Base-by-base conservation (phyloP, 2,797 vertebrate genomes). In the Cetoscarus ocellatus region DNA sequence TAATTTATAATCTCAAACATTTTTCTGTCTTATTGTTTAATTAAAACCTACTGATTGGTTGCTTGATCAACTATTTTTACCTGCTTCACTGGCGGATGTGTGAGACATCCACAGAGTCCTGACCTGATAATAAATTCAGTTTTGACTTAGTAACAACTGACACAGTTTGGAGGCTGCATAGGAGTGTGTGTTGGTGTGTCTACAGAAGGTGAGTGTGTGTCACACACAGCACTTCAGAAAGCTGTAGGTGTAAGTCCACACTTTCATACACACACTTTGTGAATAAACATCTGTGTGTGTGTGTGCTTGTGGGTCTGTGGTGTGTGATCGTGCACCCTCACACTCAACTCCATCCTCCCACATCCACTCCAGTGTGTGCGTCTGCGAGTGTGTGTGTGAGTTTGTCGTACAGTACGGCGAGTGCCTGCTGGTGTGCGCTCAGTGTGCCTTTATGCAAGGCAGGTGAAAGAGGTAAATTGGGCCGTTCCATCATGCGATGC, bases 391-490 rank as follows among this genome's bases (percentile, higher is more conserved):
- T 61, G 74, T 73, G 67, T 69, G 67, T 75, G 84, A 70, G 71
- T 79, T 80, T 80, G 75, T 64, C 49, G 79, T 83, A 80, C 68
- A 75, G 80, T 77, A 70, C 70, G 63, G 52, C 6, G 52, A 61
- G 78, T 60, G 74, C 71, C 70, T 83, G 77, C 73, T 40, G 86
- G 81, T 92, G 86, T 88, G 88, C 85, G 87, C 84, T 87, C 85
- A 52, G 83, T 78, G 89, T 91, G 93, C 91, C 93, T 95, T 95
- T 95, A 95, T 96, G 96, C 95, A 95, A 95, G 95, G 94, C 85
- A 95, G 96, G 95, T 96, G 94, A 96, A 96, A 91, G 92, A 95
- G 94, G 95, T 95, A 96, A 97, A 98, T 97, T 97, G 96, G 96
- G 93, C 93, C 94, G 92, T 96, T 97, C 96, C 94, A 96, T 98